Conservation (phyloP, 2,113 vertebrate species). For the Thomomys bottae region DNA sequence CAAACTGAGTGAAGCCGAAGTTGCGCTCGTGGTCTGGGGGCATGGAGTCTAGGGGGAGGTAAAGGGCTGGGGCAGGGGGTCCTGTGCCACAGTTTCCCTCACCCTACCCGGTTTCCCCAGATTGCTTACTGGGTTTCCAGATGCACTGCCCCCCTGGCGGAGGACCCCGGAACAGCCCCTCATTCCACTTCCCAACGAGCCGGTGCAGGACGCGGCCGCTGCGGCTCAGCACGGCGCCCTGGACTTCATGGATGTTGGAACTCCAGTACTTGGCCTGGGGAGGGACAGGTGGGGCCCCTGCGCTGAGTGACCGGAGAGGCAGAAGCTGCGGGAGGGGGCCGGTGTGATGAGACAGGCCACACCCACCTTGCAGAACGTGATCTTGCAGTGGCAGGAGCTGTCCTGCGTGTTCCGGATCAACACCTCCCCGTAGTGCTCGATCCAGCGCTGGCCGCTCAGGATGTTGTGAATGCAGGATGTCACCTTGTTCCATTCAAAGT, state of each 20-base stretch:
- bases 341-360: fast-evolving
- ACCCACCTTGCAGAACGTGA: conserved; percentile 93
- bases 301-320: too few relatives aligned
- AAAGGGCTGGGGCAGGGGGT: background rate
- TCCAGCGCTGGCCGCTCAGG: conserved; percentile 92
- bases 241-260: conserved; percentile 90
- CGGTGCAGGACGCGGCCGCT: conserved; percentile 91
- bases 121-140: conserved; percentile 93
- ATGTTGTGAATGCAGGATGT: conserved; percentile 96
- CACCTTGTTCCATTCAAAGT: conserved; percentile 96
- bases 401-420: conserved; percentile 90
- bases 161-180: conserved; percentile 93
- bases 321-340: fast-evolving
- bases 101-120: background rate
- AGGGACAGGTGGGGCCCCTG: background rate
- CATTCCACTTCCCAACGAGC: conserved; percentile 94
- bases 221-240: conserved; percentile 90
- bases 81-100: background rate
- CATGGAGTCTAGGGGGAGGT: conserved; percentile 87
- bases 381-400: conserved; percentile 91
- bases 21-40: conserved; percentile 89
- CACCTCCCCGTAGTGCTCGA: conserved; percentile 96
- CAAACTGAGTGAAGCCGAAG: conserved; percentile 93
- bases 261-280: conserved; percentile 91
- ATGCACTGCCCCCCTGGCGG: conserved; percentile 88